phyloP scores from a whole-genome alignment of 2,888 invertebrate genomes.

The Andrena praecox region DNA sequence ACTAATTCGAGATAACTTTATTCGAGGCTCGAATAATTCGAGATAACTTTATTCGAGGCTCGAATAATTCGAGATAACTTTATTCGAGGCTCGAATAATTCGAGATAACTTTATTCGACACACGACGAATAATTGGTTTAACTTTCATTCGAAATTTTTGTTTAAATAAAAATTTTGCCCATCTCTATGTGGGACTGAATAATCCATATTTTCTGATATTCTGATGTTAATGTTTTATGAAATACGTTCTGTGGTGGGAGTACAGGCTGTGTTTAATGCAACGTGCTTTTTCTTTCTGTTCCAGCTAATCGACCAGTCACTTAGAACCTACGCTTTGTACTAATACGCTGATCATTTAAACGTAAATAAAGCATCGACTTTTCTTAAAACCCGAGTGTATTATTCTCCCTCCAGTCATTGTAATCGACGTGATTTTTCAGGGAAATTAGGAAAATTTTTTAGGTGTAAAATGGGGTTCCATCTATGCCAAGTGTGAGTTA shows the following conservation, averaged over 20 bases:
- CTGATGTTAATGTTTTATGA: not conserved
- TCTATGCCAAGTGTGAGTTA: not conserved
- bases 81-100: no score
- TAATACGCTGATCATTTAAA: conserved; percentile 54
- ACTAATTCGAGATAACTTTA: no score
- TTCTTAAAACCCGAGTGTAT: conserved; percentile 16
- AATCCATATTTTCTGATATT: not conserved
- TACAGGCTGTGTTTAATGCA: not conserved
- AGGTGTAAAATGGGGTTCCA: not conserved
- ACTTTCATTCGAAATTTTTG: no score
- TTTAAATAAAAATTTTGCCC: not conserved
- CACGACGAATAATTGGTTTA: no score
- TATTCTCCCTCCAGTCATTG: not conserved
- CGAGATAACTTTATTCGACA: no score
- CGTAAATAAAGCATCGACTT: conserved; percentile 57
- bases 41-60: no score
- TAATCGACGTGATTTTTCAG: not conserved
- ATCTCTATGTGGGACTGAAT: not conserved
- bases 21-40: no score
- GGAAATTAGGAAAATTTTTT: not conserved
- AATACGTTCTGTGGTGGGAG: not conserved
- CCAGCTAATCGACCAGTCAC: conserved; percentile 67
- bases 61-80: no score
- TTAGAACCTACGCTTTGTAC: conserved; percentile 63
- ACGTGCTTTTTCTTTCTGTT: conserved; percentile 53